Conservation (phyloP, 2,888 invertebrate species). For the Dynastes hyllus region DNA sequence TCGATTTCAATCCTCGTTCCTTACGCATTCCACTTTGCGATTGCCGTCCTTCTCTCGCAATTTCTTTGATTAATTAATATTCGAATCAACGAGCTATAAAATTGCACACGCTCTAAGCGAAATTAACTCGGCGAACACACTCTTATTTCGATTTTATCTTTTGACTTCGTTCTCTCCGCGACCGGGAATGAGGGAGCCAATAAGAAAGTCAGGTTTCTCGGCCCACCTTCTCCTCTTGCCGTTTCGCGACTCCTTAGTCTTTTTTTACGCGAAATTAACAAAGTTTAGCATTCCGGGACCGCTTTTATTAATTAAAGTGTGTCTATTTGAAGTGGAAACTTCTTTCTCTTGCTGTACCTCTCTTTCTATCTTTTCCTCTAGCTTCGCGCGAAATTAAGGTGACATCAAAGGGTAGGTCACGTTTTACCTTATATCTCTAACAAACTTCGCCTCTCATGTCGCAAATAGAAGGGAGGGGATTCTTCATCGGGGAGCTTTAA, state of each 20-base stretch:
- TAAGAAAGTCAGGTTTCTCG: neutral
- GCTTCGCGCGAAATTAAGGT: neutral
- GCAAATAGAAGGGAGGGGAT: neutral
- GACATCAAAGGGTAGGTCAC: slow-evolving; percentile 8
- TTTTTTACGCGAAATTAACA: slow-evolving; percentile 26
- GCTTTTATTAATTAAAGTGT: slow-evolving; percentile 39
- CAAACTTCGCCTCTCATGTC: neutral
- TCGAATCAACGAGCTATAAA: slow-evolving; percentile 44
- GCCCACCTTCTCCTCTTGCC: neutral
- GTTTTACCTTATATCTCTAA: neutral
- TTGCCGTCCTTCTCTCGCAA: neutral
- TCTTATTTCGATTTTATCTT: slow-evolving; percentile 49
- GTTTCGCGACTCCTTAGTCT: neutral
- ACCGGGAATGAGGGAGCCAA: neutral
- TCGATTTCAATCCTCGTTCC: neutral
- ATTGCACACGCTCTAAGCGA: slow-evolving; percentile 29
- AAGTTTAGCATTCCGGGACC: slow-evolving; percentile 30
- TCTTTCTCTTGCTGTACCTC: neutral
- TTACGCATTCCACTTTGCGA: neutral
- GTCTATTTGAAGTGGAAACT: slow-evolving; percentile 27
- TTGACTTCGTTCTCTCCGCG: slow-evolving; percentile 2
- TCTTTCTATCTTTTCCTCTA: no score
- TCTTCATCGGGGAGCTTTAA: neutral
- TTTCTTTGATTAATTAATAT: slow-evolving; percentile 48
- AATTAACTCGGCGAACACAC: slow-evolving; percentile 43